phyloP scores from a whole-genome alignment of 2,113 vertebrate species.

The Dasypus novemcinctus region DNA sequence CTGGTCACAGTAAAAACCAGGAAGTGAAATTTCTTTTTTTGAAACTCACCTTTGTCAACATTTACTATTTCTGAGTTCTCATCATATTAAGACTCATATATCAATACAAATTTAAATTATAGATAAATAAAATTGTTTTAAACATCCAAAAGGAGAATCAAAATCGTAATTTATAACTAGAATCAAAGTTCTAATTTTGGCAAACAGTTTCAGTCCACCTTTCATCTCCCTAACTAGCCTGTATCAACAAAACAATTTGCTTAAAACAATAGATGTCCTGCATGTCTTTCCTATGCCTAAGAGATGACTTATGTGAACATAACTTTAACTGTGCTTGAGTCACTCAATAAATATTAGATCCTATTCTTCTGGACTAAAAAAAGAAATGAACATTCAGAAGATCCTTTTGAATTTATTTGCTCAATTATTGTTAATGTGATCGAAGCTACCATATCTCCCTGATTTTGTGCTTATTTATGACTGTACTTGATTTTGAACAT shows the following conservation, averaged over 20 bases:
- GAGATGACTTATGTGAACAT: neutral
- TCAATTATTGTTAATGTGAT: neutral
- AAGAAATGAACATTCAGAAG: slow-evolving; percentile 1
- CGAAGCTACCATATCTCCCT: neutral
- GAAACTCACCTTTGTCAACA: neutral
- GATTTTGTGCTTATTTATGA: neutral
- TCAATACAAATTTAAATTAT: neutral
- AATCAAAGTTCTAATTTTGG: neutral
- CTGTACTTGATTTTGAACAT: neutral
- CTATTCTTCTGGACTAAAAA: neutral
- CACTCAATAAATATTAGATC: neutral
- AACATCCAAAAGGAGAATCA: neutral
- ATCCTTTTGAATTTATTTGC: neutral
- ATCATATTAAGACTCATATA: neutral
- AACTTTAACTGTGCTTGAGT: neutral
- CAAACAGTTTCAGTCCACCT: neutral
- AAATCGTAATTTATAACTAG: neutral
- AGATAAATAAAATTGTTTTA: neutral
- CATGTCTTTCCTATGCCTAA: neutral
- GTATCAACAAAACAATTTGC: neutral
- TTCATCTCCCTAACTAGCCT: neutral
- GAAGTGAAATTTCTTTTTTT: slow-evolving; percentile 10
- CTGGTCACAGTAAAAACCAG: neutral
- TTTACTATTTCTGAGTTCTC: slow-evolving; percentile 24
- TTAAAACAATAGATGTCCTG: slow-evolving; percentile 15